Base-by-base conservation (phyloP, 2,888 invertebrate species). In the Capitulum mitella region DNA sequence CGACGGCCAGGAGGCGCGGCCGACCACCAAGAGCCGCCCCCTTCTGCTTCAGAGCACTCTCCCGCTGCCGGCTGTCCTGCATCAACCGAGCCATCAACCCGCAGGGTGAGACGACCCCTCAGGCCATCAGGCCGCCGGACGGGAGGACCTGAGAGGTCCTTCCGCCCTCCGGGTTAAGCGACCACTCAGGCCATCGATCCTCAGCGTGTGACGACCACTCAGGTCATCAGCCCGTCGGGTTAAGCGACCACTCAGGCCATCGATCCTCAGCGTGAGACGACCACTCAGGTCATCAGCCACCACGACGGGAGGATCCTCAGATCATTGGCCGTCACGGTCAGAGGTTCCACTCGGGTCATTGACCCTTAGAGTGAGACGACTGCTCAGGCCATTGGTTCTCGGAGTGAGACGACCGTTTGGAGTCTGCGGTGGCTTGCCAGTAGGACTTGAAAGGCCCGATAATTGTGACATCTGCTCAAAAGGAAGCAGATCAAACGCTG, bases 1-100 rank as follows among this genome's bases (percentile, higher is more conserved):
- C 37, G 43, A 16, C 54, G 78, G n/a, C n/a, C n/a, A 3, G 70
- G 76, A 29, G 77, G 37, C 43, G 58, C 26, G 32, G 37, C 43
- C 34, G 40, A 29, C 22, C 40, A 26, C 34, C 46, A 54, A 46
- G 26, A 22, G 61, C n/a, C 14, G n/a, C 43, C 29, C 46, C 22
- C 26, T 76, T 78, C n/a, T n/a, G 3, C 77, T 76, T 77, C 29
- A 78, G 22, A 70, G 78, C 14, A 75, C 76, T 70, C 78, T 77
- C 64, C 78, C 76, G n/a, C 70, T 78, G 48, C 76, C 48, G 5
- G 79, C 77, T 32, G 74, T 22, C 26, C 74, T 22, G 48, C 78
- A 6, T 43, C 46, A 40, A 70, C 70, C 32, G 51, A 29, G 51
- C 51, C 22, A 51, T 51, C 51, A 51, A 51, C 51, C 51, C 51